Evolutionary conservation across 2,888 invertebrate species (phyloP), one percentile per base, ranked within the genome.

Genomic region (Troides aeacus): DNA sequence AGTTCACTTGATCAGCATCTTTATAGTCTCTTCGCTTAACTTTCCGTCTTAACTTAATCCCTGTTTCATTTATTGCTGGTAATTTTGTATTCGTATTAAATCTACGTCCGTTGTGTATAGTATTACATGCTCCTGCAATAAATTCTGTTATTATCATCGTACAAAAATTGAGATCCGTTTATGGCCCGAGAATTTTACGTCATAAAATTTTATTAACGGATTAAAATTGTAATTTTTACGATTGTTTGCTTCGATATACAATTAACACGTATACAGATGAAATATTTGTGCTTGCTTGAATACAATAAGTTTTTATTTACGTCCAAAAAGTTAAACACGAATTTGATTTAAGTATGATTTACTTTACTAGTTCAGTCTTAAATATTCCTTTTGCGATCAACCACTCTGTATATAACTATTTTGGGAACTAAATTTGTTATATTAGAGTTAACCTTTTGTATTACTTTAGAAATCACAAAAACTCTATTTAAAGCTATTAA

Each of bases 131-230:
- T 57, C 12, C n/a, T 18, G 30, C 17, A 56, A 64, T 58, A 69
- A 69, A 69, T 66, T 62, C 65, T 36, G 63, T 70, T 46, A 70
- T 63, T 63, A 70, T 60, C 70, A 66, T 63, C 56, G 56, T 70
- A 66, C 62, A 62, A 70, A 70, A 70, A 66, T 70, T 63, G 57
- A 59, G 50, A 66, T 70, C 62, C 66, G 62, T 70, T 70, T 70
- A 70, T 66, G 62, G 39, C 57, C n/a, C 42, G 2, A 53, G 59
- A 62, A 66, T 70, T 70, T 70, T 42, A 70, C 63, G 63, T 53
- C 66, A 66, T 70, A 70, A 70, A 70, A 70, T 66, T 70, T 70
- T 70, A 66, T 63, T 66, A 53, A 70, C 66, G 63, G 70, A 70
- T 70, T 70, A 66, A 63, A 66, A 58, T 62, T 66, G 70, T 63